Conservation (phyloP, 1,140 invertebrate genomes). For the Chrysopa pallens region DNA sequence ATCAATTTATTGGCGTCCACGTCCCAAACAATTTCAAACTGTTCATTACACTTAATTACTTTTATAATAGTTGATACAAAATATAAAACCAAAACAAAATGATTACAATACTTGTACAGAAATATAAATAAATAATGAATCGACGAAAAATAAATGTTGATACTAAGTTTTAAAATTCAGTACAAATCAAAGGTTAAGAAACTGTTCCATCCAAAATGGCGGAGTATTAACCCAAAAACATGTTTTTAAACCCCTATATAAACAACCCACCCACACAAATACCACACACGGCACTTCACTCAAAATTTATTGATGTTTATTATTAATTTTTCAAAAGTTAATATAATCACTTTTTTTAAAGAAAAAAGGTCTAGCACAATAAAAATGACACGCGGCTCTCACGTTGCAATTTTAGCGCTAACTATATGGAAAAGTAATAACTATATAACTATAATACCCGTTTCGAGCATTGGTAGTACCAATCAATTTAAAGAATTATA, state of each 20-base stretch:
- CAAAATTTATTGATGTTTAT: slow-evolving; percentile 3
- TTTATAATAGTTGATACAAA: not conserved
- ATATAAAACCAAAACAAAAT: slow-evolving; percentile 6
- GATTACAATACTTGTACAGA: slow-evolving; percentile 5
- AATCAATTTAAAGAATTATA: too few relatives aligned
- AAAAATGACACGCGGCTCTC: slow-evolving; percentile 26
- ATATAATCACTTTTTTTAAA: not conserved
- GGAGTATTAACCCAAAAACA: slow-evolving; percentile 23
- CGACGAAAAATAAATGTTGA: slow-evolving; percentile 9
- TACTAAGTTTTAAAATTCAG: slow-evolving; percentile 12
- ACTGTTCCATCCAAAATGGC: slow-evolving; percentile 20
- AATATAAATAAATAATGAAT: slow-evolving; percentile 4
- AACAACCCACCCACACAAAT: slow-evolving; percentile 6
- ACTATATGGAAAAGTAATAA: not conserved
- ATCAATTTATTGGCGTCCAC: not conserved
- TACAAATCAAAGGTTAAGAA: slow-evolving; percentile 22
- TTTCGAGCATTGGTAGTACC: too few relatives aligned
- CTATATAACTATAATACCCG: too few relatives aligned
- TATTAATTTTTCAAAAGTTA: slow-evolving; percentile 13
- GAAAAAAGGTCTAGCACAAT: not conserved
- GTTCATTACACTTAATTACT: not conserved
- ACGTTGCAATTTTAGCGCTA: slow-evolving; percentile 19
- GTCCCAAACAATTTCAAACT: not conserved
- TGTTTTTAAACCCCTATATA: slow-evolving; percentile 1
- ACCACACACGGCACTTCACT: not conserved